Percentiles rank a stretch among this genome's conserved stretches.
phyloP scores from a whole-genome alignment of 1,140 invertebrate genomes.

The Drosophila azteca region DNA sequence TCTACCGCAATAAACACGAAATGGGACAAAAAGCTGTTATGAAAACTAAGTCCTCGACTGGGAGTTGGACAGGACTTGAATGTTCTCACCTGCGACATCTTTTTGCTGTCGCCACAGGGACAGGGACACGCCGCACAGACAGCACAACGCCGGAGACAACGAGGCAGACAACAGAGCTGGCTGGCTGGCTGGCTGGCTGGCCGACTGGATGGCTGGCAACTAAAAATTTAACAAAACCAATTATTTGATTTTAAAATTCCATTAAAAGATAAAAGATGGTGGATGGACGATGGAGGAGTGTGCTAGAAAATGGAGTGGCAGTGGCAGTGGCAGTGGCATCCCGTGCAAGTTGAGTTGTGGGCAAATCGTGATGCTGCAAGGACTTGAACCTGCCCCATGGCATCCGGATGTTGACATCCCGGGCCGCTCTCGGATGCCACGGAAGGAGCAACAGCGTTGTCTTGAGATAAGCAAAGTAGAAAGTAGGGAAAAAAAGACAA shows the following conservation, averaged over 20 bases:
- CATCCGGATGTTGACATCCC: constrained; percentile 53
- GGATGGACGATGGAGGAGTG: constrained; percentile 1
- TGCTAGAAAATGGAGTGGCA: background rate
- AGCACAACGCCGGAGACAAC: background rate
- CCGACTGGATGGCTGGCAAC: constrained; percentile 19
- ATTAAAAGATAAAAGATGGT: constrained; percentile 64
- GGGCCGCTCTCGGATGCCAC: constrained; percentile 15
- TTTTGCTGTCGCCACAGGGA: background rate
- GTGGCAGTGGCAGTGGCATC: background rate
- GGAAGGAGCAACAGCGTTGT: constrained; percentile 50
- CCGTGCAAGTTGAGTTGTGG: constrained; percentile 1
- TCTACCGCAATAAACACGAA: constrained; percentile 55
- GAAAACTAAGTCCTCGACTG: constrained; percentile 3
- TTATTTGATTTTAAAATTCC: constrained; percentile 73
- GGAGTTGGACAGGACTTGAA: no score
- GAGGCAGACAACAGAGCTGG: constrained; percentile 14
- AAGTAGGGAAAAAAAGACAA: background rate
- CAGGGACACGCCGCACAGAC: background rate
- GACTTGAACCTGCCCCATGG: constrained; percentile 5
- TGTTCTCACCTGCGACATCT: constrained; percentile 1
- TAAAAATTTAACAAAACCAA: constrained; percentile 67
- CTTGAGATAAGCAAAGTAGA: constrained; percentile 44
- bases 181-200: constrained; percentile 4
- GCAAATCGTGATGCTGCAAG: constrained; percentile 30
- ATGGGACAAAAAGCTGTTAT: constrained; percentile 17